phyloP scores from a whole-genome alignment of 23 tunicate species.

The Halocynthia aurantium region DNA sequence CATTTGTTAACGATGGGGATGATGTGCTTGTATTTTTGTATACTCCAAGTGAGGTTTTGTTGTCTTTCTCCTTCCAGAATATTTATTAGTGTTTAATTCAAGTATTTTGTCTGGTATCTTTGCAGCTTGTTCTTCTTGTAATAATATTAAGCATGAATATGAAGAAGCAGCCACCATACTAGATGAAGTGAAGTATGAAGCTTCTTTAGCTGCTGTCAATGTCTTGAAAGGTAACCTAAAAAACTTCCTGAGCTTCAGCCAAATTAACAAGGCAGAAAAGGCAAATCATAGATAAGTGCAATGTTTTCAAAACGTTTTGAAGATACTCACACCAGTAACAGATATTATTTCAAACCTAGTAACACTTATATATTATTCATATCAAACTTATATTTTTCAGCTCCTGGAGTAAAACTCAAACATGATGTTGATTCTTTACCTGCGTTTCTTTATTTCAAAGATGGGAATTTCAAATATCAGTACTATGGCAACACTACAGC shows the following conservation, averaged over 20 bases:
- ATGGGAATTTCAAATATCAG: conserved; percentile 50
- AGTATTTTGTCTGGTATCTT: not conserved
- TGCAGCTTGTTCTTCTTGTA: conserved; percentile 45
- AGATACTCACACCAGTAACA: not conserved
- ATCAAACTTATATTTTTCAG: conserved; percentile 26
- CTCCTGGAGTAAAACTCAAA: conserved; percentile 22
- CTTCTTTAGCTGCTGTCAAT: conserved; percentile 69
- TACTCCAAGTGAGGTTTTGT: conserved; percentile 41
- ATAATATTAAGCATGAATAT: conserved; percentile 30
- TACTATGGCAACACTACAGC: conserved; percentile 51
- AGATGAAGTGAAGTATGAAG: conserved; percentile 45
- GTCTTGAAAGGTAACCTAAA: conserved; percentile 37
- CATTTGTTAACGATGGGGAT: conserved; percentile 60
- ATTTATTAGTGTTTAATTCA: not conserved
- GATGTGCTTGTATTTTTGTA: conserved; percentile 75
- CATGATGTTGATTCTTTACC: conserved; percentile 47
- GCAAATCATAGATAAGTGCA: not conserved
- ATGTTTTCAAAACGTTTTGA: not conserved
- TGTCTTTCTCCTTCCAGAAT: not conserved
- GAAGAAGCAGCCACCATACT: conserved; percentile 74
- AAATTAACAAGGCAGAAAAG: too few relatives aligned
- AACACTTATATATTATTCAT: not conserved
- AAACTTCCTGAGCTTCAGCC: too few relatives aligned
- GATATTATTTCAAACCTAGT: not conserved
- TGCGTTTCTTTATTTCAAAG: conserved; percentile 52